These are phyloP conservation scores for Bubalus kerabau DNA, from an alignment of 2,113 vertebrate species.

Conservation along the genomic window DNA sequence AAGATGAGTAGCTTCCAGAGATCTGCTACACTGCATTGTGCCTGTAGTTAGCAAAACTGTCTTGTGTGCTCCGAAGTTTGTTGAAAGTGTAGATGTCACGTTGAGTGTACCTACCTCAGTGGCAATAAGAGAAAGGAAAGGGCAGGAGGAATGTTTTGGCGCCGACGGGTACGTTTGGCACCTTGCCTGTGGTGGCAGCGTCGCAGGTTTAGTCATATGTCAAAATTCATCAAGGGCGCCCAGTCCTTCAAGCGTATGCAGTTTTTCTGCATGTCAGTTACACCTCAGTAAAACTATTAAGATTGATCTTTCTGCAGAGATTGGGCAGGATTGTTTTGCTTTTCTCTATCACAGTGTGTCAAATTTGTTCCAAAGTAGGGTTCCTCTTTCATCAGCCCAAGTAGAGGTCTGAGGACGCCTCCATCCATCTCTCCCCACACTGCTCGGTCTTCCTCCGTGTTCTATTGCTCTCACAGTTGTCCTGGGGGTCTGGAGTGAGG, in stretches of 20 bases:
- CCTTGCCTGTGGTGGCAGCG: neutral
- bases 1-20: neutral
- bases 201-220: neutral
- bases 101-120: neutral
- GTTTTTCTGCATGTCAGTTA: neutral
- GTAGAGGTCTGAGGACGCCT: neutral
- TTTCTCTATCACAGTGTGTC: neutral
- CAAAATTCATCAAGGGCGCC: neutral
- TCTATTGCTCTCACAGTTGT: neutral
- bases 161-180: neutral
- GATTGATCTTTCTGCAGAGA: neutral
- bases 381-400: neutral
- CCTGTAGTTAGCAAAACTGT: neutral
- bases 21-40: neutral
- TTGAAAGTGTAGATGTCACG: too few relatives aligned
- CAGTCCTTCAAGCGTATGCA: neutral
- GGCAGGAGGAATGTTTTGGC: neutral
- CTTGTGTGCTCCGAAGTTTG: neutral
- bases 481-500: neutral
- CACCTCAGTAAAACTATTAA: neutral
- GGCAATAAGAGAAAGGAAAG: neutral
- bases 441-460: neutral
- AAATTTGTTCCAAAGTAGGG: neutral
- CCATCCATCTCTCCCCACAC: fast-evolving
- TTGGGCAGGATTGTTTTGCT: neutral